Base-by-base conservation (phyloP, 1,140 invertebrate species). In the Panulirus ornatus region DNA sequence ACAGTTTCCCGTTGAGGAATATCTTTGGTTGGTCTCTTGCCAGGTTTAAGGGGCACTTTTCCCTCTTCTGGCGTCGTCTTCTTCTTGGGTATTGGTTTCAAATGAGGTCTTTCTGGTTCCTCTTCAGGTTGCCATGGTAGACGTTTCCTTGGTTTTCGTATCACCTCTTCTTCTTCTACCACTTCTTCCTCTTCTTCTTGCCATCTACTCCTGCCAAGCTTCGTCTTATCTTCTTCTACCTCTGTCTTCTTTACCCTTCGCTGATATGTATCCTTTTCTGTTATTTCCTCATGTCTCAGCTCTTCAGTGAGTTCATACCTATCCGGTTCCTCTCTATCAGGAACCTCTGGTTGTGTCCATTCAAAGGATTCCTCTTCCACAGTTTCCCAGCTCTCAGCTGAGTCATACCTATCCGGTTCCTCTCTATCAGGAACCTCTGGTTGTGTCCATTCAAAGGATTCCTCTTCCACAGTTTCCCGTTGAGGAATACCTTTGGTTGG, bases 201-300 rank as follows among this genome's bases (percentile, higher is more conserved):
- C 81, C 70, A 76, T n/a, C 47, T 51, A 47, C 79, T 66, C 58
- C 58, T 90, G 44, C 88, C 76, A 66, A 83, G 27, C 58, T 83
- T 89, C 71, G 79, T 91, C 34, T 44, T 85, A 1, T 38, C 58
- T 36, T 85, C 84, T 36, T 79, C 42, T 54, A n/a, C 34, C 0
- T 47, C 19, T 34, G 51, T 44, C 36, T 85, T 70, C 44, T 78
- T 81, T 9, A 22, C 83, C 34, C 85, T 70, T 22, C 82, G 58
- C 63, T 85, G 54, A 70, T 70, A 81, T 81, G 16, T 71, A 85
- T 93, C 92, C 91, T 93, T 91, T 38, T 94, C 93, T 19, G 84
- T 76, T 47, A 93, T 92, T 81, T 93, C 91, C 44, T 36, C 34
- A 54, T 66, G 38, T 34, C 84, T 63, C 70, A 63, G 54, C 76